phyloP scores from a whole-genome alignment of 2,797 vertebrate genomes.

The Melanitta fusca region DNA sequence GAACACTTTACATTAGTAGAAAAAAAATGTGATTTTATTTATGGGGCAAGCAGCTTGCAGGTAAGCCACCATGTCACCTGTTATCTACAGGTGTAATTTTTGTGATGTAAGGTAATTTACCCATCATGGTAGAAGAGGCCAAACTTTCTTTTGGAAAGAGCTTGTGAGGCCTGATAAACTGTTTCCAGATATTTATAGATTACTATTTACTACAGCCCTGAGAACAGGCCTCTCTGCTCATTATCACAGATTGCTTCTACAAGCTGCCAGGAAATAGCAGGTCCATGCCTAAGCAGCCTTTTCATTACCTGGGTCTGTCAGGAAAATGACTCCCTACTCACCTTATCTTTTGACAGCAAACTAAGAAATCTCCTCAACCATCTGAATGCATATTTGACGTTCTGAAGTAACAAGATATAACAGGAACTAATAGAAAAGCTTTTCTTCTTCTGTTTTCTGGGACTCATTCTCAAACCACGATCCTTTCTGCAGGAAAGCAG shows the following conservation, averaged over 20 bases:
- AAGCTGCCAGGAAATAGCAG: not conserved
- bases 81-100: not conserved
- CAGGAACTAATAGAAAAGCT: not conserved
- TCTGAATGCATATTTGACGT: not conserved
- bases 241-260: not conserved
- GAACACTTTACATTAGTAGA: not conserved
- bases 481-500: not conserved
- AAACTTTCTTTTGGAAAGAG: not conserved
- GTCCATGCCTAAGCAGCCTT: not conserved
- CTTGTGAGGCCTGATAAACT: not conserved
- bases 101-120: not conserved
- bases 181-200: not conserved
- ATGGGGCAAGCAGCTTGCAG: not conserved
- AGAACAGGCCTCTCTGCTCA: not conserved
- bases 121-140: not conserved
- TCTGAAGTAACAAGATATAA: not conserved
- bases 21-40: not conserved
- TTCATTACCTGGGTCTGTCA: not conserved
- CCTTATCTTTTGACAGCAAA: not conserved
- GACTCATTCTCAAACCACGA: not conserved
- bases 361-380: not conserved
- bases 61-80: not conserved
- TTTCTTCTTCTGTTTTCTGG: not conserved
- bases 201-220: not conserved
- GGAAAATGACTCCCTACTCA: conserved; percentile 2